phyloP scores from a whole-genome alignment of 1,140 invertebrate genomes.

The Ceratitis capitata region DNA sequence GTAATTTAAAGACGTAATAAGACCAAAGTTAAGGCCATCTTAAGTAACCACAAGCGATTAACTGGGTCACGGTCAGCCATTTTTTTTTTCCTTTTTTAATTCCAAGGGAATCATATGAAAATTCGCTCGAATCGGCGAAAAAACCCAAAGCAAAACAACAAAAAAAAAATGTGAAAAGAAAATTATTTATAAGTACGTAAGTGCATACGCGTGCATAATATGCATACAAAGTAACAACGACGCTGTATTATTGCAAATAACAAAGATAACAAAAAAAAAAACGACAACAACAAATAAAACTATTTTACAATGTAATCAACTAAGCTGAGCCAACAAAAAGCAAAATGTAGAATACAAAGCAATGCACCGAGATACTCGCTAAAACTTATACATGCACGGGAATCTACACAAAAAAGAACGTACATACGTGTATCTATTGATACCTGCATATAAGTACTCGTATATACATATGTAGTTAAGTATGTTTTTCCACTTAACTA shows the following conservation, averaged over 20 bases:
- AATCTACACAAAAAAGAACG: neutral
- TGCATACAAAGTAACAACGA: neutral
- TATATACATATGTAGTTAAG: neutral
- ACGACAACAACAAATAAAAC: neutral
- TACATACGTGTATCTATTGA: neutral
- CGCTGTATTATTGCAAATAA: neutral
- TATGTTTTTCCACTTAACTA: neutral
- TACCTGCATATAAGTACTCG: neutral
- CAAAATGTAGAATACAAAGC: neutral
- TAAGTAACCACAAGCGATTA: neutral
- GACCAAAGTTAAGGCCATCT: constrained; percentile 14
- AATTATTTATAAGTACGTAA: neutral
- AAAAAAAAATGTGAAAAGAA: neutral
- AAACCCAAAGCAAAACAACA: neutral
- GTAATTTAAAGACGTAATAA: neutral
- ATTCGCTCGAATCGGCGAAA: neutral
- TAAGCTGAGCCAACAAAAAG: neutral
- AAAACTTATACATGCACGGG: neutral
- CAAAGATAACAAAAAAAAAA: neutral
- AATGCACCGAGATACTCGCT: neutral
- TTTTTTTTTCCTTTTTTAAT: neutral
- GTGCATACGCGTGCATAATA: neutral
- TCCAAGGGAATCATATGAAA: constrained; percentile 29
- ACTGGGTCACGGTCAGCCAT: constrained; percentile 18
- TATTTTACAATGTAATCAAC: constrained; percentile 27